Evolutionary conservation across 2,888 invertebrate genomes (phyloP), one percentile per base, ranked within the genome.

Genomic region (Acleris holmiana): DNA sequence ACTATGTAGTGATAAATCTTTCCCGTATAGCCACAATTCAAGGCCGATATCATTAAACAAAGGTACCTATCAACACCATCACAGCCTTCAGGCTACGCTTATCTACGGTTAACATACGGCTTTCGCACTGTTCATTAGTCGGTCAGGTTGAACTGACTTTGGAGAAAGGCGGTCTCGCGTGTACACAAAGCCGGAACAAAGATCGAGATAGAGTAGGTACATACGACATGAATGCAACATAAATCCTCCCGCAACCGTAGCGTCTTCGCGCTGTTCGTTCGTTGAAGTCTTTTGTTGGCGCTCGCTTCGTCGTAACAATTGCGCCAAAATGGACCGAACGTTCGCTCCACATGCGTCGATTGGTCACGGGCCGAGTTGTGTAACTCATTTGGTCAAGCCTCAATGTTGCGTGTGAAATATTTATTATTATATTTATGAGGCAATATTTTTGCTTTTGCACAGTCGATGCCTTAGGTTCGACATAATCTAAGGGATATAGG

Each of bases 241-340:
- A 76, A 76, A 76, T 76, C 68, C 69, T 72, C 68, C 69, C 68
- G 68, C 69, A 71, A 73, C 68, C 70, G 70, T 72, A 68, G 69
- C 70, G 69, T 71, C 70, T 73, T 71, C 60, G 67, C 67, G 70
- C 17, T 76, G 79, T n/a, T 47, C 61, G 67, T 55, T 60, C 87
- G 85, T 88, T 88, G 82, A 86, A 80, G 80, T 88, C 87, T 88
- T 86, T 87, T 84, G 76, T 85, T 77, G 61, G 73, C 41, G 62
- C 59, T 66, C 60, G 66, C 48, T 44, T 66, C 69, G 69, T 58
- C 35, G 18, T 65, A 25, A 55, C 55, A 59, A 59, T 46, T 55
- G 64, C 49, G 50, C 59, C 54, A 59, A 64, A 54, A 65, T 49
- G 54, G 23, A 49, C 59, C 10, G 55, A 58, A 48, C 40, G 40